These are phyloP conservation scores for Pangasius larnaudii DNA, from an alignment of 2,797 vertebrate species.

Conservation along the genomic window DNA sequence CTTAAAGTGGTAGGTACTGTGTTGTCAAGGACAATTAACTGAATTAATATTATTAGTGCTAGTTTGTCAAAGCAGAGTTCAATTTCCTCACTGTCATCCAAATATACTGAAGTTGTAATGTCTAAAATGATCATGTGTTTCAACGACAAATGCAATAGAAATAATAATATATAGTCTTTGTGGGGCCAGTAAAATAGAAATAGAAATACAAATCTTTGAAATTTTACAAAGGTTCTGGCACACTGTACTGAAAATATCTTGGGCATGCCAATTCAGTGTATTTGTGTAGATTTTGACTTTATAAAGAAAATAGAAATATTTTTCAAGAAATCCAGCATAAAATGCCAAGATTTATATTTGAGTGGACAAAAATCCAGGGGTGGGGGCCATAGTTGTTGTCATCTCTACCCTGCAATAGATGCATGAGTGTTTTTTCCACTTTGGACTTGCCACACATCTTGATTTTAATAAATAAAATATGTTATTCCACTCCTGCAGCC, in stretches of 20 bases:
- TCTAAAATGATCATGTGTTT: not conserved
- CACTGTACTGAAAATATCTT: not conserved
- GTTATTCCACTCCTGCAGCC: slow-evolving; percentile 28
- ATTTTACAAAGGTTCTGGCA: not conserved
- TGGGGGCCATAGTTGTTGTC: not conserved
- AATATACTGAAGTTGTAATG: not conserved
- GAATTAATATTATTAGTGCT: not conserved
- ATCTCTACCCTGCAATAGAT: slow-evolving; percentile 44
- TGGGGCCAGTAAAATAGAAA: not conserved
- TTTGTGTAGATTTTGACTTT: not conserved
- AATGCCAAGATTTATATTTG: not conserved
- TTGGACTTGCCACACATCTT: slow-evolving; percentile 53
- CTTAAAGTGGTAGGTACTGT: not conserved
- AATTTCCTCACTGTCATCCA: not conserved
- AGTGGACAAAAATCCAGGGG: not conserved
- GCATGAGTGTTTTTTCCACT: slow-evolving; percentile 40
- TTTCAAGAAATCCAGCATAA: not conserved
- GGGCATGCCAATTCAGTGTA: not conserved
- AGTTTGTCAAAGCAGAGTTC: not conserved
- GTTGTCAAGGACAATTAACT: not conserved
- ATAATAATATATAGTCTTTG: not conserved
- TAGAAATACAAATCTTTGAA: not conserved
- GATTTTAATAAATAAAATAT: slow-evolving; percentile 62
- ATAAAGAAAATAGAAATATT: not conserved
- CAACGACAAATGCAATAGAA: not conserved